These are phyloP conservation scores for Dione juno DNA, from an alignment of 2,888 invertebrate species.

Conservation along the genomic window DNA sequence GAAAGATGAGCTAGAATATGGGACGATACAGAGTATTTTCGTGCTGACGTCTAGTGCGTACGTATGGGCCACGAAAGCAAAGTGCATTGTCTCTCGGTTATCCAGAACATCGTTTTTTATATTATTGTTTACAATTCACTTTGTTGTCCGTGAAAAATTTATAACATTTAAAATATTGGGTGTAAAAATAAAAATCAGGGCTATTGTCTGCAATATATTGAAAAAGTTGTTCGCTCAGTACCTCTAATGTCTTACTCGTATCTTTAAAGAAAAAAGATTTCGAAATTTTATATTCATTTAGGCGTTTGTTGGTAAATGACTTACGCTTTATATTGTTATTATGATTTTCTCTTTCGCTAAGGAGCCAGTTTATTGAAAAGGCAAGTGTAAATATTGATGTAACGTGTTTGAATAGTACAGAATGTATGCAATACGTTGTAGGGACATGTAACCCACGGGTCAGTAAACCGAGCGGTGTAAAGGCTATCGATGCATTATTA, in stretches of 20 bases:
- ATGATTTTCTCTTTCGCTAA: slow-evolving; percentile 39
- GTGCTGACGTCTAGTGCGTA: slow-evolving; percentile 71
- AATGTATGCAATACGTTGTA: slow-evolving; percentile 52
- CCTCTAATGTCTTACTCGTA: slow-evolving; percentile 64
- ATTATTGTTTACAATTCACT: neutral
- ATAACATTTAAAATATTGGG: neutral
- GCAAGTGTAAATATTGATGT: slow-evolving; percentile 68
- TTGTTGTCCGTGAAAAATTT: slow-evolving; percentile 7
- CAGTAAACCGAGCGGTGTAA: slow-evolving; percentile 62
- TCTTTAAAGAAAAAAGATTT: slow-evolving; percentile 61
- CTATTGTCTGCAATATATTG: slow-evolving; percentile 73
- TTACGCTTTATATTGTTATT: slow-evolving; percentile 46
- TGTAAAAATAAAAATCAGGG: slow-evolving; percentile 28
- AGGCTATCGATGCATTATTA: slow-evolving; percentile 50
- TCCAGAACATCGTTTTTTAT: slow-evolving; percentile 39
- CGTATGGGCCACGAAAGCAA: slow-evolving; percentile 60
- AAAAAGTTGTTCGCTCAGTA: slow-evolving; percentile 66
- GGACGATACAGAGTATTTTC: slow-evolving; percentile 79
- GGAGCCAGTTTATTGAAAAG: slow-evolving; percentile 58
- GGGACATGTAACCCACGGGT: slow-evolving; percentile 60
- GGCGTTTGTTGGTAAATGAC: slow-evolving; percentile 63
- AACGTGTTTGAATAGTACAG: slow-evolving; percentile 62
- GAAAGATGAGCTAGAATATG: slow-evolving; percentile 76
- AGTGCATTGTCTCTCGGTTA: slow-evolving; percentile 66
- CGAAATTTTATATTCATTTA: slow-evolving; percentile 61